Evolutionary conservation across 2,113 vertebrate species (phyloP).

Genomic region (Heptranchias perlo): DNA sequence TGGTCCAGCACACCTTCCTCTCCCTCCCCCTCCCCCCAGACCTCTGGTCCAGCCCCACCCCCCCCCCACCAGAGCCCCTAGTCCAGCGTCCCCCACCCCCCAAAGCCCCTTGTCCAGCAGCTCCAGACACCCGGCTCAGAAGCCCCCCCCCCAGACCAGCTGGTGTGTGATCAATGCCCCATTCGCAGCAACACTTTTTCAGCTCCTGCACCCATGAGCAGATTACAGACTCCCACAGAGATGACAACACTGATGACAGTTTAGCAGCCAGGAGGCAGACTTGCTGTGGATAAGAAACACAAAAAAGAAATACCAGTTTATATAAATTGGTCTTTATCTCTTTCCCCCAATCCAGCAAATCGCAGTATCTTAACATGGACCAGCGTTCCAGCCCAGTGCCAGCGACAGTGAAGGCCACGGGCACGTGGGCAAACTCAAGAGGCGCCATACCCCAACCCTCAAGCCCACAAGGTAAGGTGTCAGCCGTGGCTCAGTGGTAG

Average conservation of each 20-base stretch:
- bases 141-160: too few relatives aligned
- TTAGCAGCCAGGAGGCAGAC: background rate
- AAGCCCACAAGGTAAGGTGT: too few relatives aligned
- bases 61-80: background rate
- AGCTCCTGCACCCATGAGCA: background rate
- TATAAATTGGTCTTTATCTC: background rate
- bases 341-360: background rate
- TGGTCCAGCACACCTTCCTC: too few relatives aligned
- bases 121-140: too few relatives aligned
- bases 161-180: background rate
- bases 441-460: background rate
- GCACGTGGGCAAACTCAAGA: background rate
- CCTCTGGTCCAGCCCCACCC: too few relatives aligned
- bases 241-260: background rate
- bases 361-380: background rate
- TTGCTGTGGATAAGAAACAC: background rate
- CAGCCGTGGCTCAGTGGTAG: background rate
- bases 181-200: background rate
- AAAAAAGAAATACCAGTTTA: background rate
- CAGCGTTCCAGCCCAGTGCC: background rate
- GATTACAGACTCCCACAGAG: background rate
- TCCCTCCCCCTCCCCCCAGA: too few relatives aligned
- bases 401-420: background rate
- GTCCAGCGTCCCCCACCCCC: background rate
- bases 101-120: background rate